Evolutionary conservation across 2,888 invertebrate species (phyloP).

Genomic region (Ophraella communa): DNA sequence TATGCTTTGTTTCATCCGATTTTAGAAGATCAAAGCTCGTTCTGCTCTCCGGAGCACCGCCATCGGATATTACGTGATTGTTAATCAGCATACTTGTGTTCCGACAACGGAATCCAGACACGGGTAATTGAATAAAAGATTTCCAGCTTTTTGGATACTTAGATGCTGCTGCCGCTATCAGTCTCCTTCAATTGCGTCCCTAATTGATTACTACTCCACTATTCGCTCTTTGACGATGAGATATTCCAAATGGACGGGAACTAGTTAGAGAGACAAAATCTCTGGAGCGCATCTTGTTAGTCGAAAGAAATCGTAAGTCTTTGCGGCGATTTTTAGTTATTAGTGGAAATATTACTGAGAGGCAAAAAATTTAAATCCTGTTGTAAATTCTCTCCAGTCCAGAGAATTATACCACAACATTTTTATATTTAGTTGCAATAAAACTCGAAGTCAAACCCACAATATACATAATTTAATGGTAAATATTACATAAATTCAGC

Average conservation of each 20-base stretch:
- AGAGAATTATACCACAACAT: no score
- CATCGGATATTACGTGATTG: constrained; percentile 46
- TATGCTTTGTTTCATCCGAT: constrained; percentile 49
- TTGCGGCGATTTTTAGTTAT: constrained; percentile 13
- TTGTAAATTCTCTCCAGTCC: no score
- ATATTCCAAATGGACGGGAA: constrained; percentile 20
- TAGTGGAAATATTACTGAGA: constrained; percentile 7
- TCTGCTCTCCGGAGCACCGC: no score
- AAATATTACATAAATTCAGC: no score
- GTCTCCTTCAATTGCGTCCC: constrained; percentile 32
- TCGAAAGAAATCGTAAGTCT: constrained; percentile 17
- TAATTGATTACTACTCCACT: constrained; percentile 27
- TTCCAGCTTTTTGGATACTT: constrained; percentile 41
- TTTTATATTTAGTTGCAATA: no score
- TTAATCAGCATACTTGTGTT: constrained; percentile 44
- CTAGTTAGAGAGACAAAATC: constrained; percentile 22
- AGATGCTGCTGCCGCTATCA: constrained; percentile 18
- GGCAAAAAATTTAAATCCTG: not conserved
- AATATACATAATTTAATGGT: no score
- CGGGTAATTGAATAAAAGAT: constrained; percentile 46
- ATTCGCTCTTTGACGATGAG: constrained; percentile 12
- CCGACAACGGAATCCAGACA: constrained; percentile 36
- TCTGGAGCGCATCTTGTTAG: constrained; percentile 25
- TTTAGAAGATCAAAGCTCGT: constrained; percentile 50
- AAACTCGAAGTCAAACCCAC: no score